Conservation (phyloP, 2,888 invertebrate genomes). For the Morinoia aosen region DNA sequence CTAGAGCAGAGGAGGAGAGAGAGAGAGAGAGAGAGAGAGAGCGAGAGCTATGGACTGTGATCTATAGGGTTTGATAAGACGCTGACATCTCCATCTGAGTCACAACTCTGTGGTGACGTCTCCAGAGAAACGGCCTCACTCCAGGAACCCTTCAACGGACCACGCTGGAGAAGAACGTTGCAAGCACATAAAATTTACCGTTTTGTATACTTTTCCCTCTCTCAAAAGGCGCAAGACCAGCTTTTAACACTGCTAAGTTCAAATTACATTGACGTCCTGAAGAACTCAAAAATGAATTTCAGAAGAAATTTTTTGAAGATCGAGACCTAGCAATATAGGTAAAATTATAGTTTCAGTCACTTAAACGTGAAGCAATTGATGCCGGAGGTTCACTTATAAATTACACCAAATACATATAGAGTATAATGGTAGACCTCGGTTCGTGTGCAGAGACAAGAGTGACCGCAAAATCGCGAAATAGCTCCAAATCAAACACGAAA, state of each 20-base stretch:
- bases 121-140: slow-evolving; percentile 35
- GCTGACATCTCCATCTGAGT: slow-evolving; percentile 48
- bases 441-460: background rate
- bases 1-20: background rate
- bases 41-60: slow-evolving; percentile 26
- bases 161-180: background rate
- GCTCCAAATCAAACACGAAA: too few species aligned
- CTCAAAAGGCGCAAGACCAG: background rate
- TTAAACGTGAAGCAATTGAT: background rate
- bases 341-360: too few species aligned
- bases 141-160: background rate
- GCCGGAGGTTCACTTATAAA: background rate
- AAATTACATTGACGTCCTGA: background rate
- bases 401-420: background rate
- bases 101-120: slow-evolving; percentile 31
- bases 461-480: background rate
- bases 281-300: background rate
- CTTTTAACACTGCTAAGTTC: background rate
- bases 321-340: background rate
- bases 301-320: background rate
- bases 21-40: background rate
- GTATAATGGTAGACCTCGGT: background rate
- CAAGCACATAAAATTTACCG: background rate
- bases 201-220: background rate
- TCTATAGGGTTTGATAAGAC: slow-evolving; percentile 50